Conservation (phyloP, 53 echinoderm and acorn worm genomes). For the Echinometra lucunter region DNA sequence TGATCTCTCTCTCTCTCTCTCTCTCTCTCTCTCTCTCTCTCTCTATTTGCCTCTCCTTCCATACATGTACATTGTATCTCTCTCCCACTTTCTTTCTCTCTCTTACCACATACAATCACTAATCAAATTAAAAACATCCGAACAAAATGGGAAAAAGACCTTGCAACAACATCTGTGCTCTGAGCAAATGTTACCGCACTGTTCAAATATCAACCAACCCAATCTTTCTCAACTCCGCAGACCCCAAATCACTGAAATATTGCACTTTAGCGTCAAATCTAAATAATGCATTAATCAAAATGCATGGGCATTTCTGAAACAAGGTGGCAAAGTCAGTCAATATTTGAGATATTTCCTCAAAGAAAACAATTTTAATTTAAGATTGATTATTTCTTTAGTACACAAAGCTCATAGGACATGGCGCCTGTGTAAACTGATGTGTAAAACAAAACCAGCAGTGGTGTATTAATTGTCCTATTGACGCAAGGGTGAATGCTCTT, state of each 20-base stretch:
- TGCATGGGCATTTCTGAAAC: background rate
- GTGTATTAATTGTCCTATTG: slow-evolving; percentile 28
- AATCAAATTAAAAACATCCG: slow-evolving; percentile 24
- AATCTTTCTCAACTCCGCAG: background rate
- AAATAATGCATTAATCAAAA: slow-evolving; percentile 37
- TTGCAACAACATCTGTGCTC: slow-evolving; percentile 51
- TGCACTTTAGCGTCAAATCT: background rate
- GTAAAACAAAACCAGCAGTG: background rate
- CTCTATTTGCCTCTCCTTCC: background rate
- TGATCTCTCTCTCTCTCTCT: background rate
- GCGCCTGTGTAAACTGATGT: background rate
- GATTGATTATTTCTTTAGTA: slow-evolving; percentile 35
- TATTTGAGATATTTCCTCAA: background rate
- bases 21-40: background rate
- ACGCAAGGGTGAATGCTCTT: slow-evolving; percentile 16
- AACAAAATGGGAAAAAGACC: background rate
- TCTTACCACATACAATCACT: background rate
- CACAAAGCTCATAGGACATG: background rate
- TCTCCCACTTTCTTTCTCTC: background rate
- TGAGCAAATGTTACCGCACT: slow-evolving; percentile 44
- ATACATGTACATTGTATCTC: background rate
- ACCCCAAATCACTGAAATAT: background rate
- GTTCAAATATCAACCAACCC: slow-evolving; percentile 16
- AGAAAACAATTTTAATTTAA: slow-evolving; percentile 36
- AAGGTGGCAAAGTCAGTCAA: slow-evolving; percentile 35